Evolutionary conservation across 2,113 vertebrate species (phyloP).

Genomic region (Microcebus tavaratra): DNA sequence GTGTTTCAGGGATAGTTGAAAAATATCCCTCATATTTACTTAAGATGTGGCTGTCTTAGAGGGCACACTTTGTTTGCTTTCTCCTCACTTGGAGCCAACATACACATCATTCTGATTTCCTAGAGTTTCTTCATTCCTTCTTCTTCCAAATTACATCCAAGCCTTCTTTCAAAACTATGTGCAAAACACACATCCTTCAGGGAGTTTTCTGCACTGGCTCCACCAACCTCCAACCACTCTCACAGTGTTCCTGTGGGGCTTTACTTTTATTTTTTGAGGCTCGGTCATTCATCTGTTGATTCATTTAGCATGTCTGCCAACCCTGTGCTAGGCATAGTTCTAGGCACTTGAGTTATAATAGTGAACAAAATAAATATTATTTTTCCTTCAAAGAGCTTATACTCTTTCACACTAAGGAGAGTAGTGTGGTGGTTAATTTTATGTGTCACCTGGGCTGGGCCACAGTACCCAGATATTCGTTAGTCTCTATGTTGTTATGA

Average conservation of each 20-base stretch:
- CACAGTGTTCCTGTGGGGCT: neutral
- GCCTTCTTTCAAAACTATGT: neutral
- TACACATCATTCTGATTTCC: constrained; percentile 38
- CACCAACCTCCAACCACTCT: neutral
- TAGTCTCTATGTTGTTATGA: neutral
- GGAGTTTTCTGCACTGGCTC: neutral
- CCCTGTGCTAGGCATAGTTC: neutral
- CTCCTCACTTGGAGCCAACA: constrained; percentile 51
- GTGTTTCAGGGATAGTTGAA: constrained; percentile 51
- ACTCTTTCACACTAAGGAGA: neutral
- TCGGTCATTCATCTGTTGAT: neutral
- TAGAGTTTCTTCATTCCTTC: constrained; percentile 42
- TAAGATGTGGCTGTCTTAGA: constrained; percentile 42
- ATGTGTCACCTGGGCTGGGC: neutral
- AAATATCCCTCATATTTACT: constrained; percentile 21
- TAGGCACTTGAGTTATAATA: neutral
- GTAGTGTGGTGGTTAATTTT: neutral
- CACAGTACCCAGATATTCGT: neutral
- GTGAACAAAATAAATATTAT: neutral
- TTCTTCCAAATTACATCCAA: constrained; percentile 18
- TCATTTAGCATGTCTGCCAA: neutral
- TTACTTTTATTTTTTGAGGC: neutral
- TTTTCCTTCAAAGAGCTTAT: neutral
- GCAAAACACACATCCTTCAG: neutral
- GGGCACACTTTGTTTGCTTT: constrained; percentile 42